Evolutionary conservation across 35 echinoderm and acorn worm species (phyloP).

Genomic region (Lytechinus variegatus): DNA sequence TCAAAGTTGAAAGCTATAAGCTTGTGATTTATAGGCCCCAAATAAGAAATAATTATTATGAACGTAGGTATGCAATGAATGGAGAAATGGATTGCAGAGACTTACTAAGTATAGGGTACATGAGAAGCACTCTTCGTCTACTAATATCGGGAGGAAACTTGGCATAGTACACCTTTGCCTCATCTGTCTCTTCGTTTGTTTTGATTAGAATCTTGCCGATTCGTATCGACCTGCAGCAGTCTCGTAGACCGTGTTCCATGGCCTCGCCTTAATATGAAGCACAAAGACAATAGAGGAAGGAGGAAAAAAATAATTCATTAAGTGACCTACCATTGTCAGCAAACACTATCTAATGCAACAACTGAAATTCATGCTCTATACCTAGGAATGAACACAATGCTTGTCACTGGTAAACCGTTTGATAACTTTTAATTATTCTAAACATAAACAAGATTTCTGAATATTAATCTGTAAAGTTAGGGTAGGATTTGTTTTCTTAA

Average conservation of each 20-base stretch:
- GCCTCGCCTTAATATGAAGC: constrained; percentile 76
- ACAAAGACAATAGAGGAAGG: background rate
- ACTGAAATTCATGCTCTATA: background rate
- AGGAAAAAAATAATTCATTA: background rate
- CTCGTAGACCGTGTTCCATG: constrained; percentile 94
- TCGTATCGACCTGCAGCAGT: constrained; percentile 95
- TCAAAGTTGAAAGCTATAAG: too few relatives aligned
- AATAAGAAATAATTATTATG: too few relatives aligned
- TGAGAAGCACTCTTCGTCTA: constrained; percentile 87
- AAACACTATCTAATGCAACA: background rate
- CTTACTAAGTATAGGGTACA: constrained; percentile 99
- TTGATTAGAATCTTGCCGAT: constrained; percentile 96
- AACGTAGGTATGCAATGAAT: too few relatives aligned
- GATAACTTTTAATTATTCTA: too few relatives aligned
- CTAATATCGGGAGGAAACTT: constrained; percentile 94
- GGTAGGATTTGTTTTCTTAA: too few relatives aligned
- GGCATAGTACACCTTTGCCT: constrained; percentile 92
- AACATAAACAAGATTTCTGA: too few relatives aligned
- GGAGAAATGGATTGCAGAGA: background rate
- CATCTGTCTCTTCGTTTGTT: constrained; percentile 84
- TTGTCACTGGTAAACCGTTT: too few relatives aligned
- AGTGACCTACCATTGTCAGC: background rate
- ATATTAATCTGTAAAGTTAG: too few relatives aligned
- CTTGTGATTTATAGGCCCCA: too few relatives aligned
- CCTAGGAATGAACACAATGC: too few relatives aligned